Conservation (phyloP, 2,113 vertebrate genomes). For the Solea solea region DNA sequence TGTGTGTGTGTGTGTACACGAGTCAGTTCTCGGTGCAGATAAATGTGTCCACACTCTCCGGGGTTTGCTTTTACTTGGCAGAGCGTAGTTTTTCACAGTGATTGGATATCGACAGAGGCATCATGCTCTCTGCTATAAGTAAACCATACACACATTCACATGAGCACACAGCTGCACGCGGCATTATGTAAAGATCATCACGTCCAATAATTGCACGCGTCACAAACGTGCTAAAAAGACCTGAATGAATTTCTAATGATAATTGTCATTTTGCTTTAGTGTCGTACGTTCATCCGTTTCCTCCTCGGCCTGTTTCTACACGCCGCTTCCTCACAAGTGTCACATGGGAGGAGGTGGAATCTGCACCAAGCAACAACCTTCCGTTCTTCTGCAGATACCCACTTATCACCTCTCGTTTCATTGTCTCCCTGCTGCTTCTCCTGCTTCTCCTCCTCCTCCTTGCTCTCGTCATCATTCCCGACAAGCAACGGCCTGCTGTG, state of each 20-base stretch:
- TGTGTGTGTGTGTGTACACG: background rate
- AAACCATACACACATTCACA: slow-evolving; percentile 30
- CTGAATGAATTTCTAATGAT: background rate
- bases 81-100: slow-evolving; percentile 60
- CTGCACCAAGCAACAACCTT: slow-evolving; percentile 23
- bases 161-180: background rate
- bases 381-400: slow-evolving; percentile 14
- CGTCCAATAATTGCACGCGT: background rate
- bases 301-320: slow-evolving; percentile 21
- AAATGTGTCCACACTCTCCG: slow-evolving; percentile 51
- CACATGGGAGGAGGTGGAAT: slow-evolving; percentile 28
- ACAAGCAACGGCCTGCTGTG: slow-evolving; percentile 45
- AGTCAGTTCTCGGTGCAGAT: slow-evolving; percentile 45
- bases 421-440: slow-evolving; percentile 34
- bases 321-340: slow-evolving; percentile 27
- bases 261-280: background rate
- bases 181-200: slow-evolving; percentile 15
- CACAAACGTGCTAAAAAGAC: background rate
- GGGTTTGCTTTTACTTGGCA: slow-evolving; percentile 54
- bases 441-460: slow-evolving; percentile 26
- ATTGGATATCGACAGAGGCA: slow-evolving; percentile 66
- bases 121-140: slow-evolving; percentile 53
- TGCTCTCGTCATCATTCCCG: slow-evolving; percentile 21
- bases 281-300: background rate
- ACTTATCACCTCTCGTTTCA: slow-evolving; percentile 33